A percentile compares a stretch with the other conserved stretches of the same genome.
phyloP scores from a whole-genome alignment of 2,888 invertebrate genomes.

The Agrochola lychnidis region DNA sequence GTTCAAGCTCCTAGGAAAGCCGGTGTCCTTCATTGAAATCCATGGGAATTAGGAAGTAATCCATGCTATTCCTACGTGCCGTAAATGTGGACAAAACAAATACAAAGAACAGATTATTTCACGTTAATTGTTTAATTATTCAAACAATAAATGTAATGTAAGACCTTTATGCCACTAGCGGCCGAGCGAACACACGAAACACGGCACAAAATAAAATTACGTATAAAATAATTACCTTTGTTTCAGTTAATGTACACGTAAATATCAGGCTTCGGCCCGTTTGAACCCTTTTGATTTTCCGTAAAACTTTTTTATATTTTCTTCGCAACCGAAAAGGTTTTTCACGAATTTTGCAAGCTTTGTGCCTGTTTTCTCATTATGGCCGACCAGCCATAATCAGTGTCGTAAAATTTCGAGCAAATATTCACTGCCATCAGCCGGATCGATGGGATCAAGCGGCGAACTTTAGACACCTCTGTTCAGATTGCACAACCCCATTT shows the following conservation, averaged over 20 bases:
- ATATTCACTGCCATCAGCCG: constrained; percentile 60
- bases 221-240: constrained; percentile 55
- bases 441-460: constrained; percentile 62
- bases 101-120: constrained; percentile 59
- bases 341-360: constrained; percentile 54
- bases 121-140: constrained; percentile 61
- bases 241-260: constrained; percentile 58
- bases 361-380: constrained; percentile 60
- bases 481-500: constrained; percentile 71
- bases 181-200: constrained; percentile 46
- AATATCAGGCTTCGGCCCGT: constrained; percentile 50
- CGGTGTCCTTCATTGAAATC: constrained; percentile 1
- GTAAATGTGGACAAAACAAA: constrained; percentile 40
- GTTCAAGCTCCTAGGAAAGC: background rate
- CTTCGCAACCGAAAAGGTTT: constrained; percentile 51
- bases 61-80: constrained; percentile 6
- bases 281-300: constrained; percentile 54
- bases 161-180: constrained; percentile 45
- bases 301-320: constrained; percentile 36
- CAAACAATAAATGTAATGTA: constrained; percentile 57
- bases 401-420: constrained; percentile 68
- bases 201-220: constrained; percentile 53
- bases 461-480: constrained; percentile 66
- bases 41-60: constrained; percentile 27
- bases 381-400: constrained; percentile 50